Evolutionary conservation across 2,888 invertebrate genomes (phyloP), one percentile per base, ranked within the genome.

Genomic region (Zonitis immaculata): DNA sequence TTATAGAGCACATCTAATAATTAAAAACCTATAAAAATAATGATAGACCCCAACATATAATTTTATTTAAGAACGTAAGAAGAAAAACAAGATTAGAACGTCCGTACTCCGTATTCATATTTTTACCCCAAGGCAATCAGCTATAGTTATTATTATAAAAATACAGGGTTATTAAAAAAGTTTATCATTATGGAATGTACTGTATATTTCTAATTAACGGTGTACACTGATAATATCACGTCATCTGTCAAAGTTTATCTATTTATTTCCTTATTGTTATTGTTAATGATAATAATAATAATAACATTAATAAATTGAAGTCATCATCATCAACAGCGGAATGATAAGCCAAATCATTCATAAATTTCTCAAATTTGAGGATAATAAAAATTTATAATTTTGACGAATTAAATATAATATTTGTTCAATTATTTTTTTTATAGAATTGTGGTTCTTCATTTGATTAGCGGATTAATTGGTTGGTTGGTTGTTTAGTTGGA

Each of bases 241-340:
- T 52, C 48, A 52, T 44, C 47, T 47, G 47, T 44, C 47, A 48
- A 48, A 52, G 52, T 48, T 52, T 52, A 48, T 44, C 44, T 14
- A 18, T 35, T 46, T 46, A 32, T 45, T 42, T 49, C 49, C 26
- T 42, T 44, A 22, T 12, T 27, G 26, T n/a, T n/a, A n/a, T n/a
- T n/a, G n/a, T n/a, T n/a, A n/a, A n/a, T n/a, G n/a, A n/a, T n/a
- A n/a, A n/a, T n/a, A n/a, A n/a, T n/a, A n/a, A n/a, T n/a, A n/a
- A n/a, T n/a, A n/a, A n/a, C n/a, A n/a, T n/a, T n/a, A n/a, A n/a
- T n/a, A n/a, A n/a, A n/a, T n/a, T n/a, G n/a, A n/a, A n/a, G n/a
- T n/a, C n/a, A n/a, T 11, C 44, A 12, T 26, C 20, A 43, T 25
- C 12, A 43, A 43, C 43, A 43, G 35, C 35, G 16, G 8, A 35